Evolutionary conservation across 2,888 invertebrate genomes (phyloP).

Genomic region (Aporophyla nigra): DNA sequence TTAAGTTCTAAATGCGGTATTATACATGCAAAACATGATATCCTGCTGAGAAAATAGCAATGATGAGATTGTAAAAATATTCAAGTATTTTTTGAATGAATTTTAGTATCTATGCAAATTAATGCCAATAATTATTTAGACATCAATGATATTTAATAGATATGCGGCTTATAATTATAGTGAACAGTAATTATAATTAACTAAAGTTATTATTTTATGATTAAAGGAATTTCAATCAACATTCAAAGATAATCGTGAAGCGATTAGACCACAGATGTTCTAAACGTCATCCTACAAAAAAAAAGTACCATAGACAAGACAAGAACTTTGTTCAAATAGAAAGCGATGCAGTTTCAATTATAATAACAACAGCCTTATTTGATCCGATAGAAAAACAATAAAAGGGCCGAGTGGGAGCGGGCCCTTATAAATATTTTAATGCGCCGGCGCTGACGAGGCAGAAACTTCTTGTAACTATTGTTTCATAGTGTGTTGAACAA

Average conservation of each 20-base stretch:
- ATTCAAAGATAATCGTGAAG: conserved; percentile 8
- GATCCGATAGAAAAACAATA: conserved; percentile 62
- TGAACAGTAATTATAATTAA: conserved; percentile 32
- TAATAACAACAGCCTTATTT: conserved; percentile 57
- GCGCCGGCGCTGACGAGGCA: conserved; percentile 78
- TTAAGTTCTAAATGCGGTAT: conserved; percentile 33
- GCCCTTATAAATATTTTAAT: conserved; percentile 83
- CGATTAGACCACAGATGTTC: conserved; percentile 35
- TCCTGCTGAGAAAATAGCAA: conserved; percentile 52
- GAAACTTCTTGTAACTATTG: conserved; percentile 57
- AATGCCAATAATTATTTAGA: conserved; percentile 24
- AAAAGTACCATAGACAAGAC: conserved; percentile 4
- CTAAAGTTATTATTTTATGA: not conserved
- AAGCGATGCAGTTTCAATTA: conserved; percentile 57
- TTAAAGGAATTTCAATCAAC: conserved; percentile 9
- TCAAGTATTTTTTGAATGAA: conserved; percentile 23
- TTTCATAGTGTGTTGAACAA: conserved; percentile 65
- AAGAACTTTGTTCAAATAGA: conserved; percentile 42
- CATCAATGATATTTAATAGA: not conserved
- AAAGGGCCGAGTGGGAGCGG: conserved; percentile 57
- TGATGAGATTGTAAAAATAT: conserved; percentile 47
- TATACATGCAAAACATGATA: conserved; percentile 42
- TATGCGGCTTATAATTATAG: conserved; percentile 13
- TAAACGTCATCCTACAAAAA: not conserved
- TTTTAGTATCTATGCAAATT: conserved; percentile 17